Conservation (phyloP, 2,113 vertebrate species). For the Anhinga anhinga region DNA sequence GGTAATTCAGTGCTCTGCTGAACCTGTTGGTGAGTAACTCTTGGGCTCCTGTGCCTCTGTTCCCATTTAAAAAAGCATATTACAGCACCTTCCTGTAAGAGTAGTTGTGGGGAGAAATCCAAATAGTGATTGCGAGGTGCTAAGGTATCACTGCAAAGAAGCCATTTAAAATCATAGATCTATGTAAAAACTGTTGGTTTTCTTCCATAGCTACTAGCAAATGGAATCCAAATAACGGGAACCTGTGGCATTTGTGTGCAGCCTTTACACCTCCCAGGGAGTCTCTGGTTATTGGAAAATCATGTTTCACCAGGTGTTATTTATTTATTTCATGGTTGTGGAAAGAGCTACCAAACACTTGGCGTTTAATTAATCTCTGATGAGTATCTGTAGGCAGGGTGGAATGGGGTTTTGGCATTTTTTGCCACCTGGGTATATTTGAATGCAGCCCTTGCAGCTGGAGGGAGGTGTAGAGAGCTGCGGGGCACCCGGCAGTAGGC, state of each 20-base stretch:
- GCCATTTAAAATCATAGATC: background rate
- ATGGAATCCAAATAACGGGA: background rate
- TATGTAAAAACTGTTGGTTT: background rate
- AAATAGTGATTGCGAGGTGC: background rate
- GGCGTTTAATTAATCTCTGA: background rate
- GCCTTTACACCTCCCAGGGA: background rate
- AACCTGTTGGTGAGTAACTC: background rate
- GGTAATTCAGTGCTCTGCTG: background rate
- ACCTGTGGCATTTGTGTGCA: background rate
- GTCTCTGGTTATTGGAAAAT: background rate
- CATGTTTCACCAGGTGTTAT: background rate
- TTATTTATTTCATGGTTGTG: background rate
- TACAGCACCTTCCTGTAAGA: background rate
- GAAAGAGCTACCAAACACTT: background rate
- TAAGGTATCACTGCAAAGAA: background rate
- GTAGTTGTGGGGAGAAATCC: background rate
- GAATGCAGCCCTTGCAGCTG: background rate
- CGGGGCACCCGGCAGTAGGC: background rate
- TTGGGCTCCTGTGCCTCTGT: background rate
- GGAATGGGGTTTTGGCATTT: background rate
- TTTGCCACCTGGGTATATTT: fast-evolving
- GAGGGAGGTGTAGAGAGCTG: background rate
- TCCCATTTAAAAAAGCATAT: background rate
- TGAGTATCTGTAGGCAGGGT: background rate
- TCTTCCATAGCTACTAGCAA: background rate